Percentiles rank a stretch among this genome's conserved stretches.
phyloP scores from a whole-genome alignment of 2,888 invertebrate species.

The Mythimna loreyi region DNA sequence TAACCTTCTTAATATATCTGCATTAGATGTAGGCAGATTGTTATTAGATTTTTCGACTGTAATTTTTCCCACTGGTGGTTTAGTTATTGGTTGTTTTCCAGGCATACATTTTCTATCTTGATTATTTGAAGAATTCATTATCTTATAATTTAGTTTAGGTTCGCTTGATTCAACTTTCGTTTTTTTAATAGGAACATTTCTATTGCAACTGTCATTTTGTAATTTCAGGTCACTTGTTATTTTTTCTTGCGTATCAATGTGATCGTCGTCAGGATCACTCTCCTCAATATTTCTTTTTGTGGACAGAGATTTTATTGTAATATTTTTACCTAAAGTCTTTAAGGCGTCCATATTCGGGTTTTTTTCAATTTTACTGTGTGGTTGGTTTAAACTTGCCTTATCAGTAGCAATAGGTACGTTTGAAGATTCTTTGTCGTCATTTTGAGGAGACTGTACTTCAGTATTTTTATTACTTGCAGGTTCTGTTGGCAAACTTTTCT shows the following conservation, averaged over 20 bases:
- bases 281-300: slow-evolving; percentile 55
- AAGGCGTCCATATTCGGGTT: slow-evolving; percentile 65
- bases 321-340: slow-evolving; percentile 73
- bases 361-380: slow-evolving; percentile 41
- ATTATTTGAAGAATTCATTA: slow-evolving; percentile 20
- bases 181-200: slow-evolving; percentile 52
- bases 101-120: slow-evolving; percentile 22
- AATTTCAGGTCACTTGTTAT: slow-evolving; percentile 12
- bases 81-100: slow-evolving; percentile 7
- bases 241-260: slow-evolving; percentile 29
- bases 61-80: slow-evolving; percentile 15
- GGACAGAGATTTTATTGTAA: slow-evolving; percentile 72
- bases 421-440: slow-evolving; percentile 20
- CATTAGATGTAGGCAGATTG: slow-evolving; percentile 29
- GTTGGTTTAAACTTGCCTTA: slow-evolving; percentile 15
- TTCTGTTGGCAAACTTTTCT: slow-evolving; percentile 44
- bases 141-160: slow-evolving; percentile 7
- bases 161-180: slow-evolving; percentile 37
- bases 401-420: slow-evolving; percentile 16
- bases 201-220: slow-evolving; percentile 31
- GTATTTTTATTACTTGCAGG: slow-evolving; percentile 6
- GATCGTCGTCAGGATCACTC: slow-evolving; percentile 53
- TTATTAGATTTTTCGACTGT: slow-evolving; percentile 27
- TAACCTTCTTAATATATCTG: slow-evolving; percentile 43
- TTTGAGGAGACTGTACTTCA: slow-evolving; percentile 20